Conservation (phyloP, 2,797 vertebrate species). For the Lagodon rhomboides region DNA sequence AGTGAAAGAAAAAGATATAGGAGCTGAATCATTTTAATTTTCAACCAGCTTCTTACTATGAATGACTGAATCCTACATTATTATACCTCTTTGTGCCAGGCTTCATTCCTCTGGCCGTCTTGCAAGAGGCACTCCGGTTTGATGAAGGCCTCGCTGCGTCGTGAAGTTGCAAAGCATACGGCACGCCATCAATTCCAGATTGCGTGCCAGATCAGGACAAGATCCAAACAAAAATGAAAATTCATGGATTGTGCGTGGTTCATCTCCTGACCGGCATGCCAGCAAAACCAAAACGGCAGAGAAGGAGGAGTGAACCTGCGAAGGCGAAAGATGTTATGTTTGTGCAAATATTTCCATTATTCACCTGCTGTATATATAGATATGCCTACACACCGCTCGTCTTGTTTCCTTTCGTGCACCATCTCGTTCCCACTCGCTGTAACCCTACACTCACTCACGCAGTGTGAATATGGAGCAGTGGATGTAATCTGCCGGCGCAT, state of each 20-base stretch:
- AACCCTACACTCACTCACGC: constrained; percentile 7
- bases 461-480: constrained; percentile 27
- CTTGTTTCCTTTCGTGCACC: not conserved
- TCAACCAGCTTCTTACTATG: not conserved
- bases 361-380: constrained; percentile 36
- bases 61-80: not conserved
- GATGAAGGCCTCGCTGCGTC: not conserved
- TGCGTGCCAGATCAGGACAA: too few relatives aligned
- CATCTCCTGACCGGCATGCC: constrained; percentile 4
- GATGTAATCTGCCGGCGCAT: constrained; percentile 29
- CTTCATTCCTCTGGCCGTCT: not conserved
- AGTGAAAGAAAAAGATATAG: too few relatives aligned
- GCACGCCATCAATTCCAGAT: not conserved
- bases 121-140: not conserved
- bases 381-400: constrained; percentile 6
- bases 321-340: constrained; percentile 12
- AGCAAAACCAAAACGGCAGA: constrained; percentile 4
- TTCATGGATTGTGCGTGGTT: not conserved
- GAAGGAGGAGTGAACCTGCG: constrained; percentile 16
- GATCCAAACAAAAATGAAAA: constrained; percentile 20
- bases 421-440: constrained; percentile 2
- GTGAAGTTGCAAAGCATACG: not conserved
- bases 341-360: constrained; percentile 29
- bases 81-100: not conserved
- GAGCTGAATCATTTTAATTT: too few relatives aligned